These are phyloP conservation scores for Propithecus perrieri DNA, from an alignment of 2,797 vertebrate genomes.

Conservation along the genomic window DNA sequence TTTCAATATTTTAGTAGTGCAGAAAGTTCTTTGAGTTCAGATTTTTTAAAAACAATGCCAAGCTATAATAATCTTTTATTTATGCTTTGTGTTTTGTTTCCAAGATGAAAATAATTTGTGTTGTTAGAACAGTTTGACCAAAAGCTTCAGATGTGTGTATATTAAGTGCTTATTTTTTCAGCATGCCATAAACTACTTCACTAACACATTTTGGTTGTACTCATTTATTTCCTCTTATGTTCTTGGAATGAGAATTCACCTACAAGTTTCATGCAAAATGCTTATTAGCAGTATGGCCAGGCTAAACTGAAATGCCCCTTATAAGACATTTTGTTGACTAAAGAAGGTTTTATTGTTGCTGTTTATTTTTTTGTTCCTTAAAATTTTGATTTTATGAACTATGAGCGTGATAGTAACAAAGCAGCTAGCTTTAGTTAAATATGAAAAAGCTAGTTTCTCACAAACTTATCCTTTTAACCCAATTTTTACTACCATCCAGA, in stretches of 20 bases:
- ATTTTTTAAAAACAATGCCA: background rate
- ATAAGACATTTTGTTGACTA: background rate
- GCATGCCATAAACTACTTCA: background rate
- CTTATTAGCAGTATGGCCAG: background rate
- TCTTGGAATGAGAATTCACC: background rate
- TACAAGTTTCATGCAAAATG: background rate
- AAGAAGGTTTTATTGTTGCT: background rate
- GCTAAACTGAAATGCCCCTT: background rate
- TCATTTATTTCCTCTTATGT: background rate
- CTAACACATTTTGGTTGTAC: background rate
- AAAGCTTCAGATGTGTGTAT: background rate
- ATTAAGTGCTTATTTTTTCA: background rate
- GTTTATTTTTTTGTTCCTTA: background rate
- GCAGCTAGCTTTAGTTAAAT: background rate
- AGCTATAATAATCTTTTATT: conserved; percentile 8
- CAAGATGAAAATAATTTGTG: conserved; percentile 2
- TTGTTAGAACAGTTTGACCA: background rate
- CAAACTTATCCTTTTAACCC: background rate
- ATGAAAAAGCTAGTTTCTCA: background rate
- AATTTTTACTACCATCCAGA: background rate
- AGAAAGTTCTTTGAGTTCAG: background rate
- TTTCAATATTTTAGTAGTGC: background rate
- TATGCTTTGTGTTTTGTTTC: background rate
- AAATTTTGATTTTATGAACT: background rate
- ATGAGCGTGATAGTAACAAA: background rate